phyloP scores from a whole-genome alignment of 2,113 vertebrate genomes.

The Nanger granti region DNA sequence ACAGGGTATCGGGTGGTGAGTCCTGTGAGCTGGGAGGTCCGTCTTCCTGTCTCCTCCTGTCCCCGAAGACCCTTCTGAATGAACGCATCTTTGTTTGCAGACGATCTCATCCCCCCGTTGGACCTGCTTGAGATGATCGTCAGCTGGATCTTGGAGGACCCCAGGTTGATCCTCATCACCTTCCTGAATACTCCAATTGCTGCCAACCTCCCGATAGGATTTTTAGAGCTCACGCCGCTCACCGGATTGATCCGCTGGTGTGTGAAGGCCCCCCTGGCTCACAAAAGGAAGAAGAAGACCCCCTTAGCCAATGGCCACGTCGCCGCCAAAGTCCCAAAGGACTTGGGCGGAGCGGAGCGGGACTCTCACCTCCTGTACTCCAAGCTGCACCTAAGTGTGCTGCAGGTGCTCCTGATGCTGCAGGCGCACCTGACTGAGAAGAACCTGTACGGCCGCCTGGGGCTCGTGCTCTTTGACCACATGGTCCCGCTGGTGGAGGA shows the following conservation, averaged over 20 bases:
- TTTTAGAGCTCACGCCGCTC: conserved; percentile 91
- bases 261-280: conserved; percentile 91
- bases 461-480: conserved; percentile 90
- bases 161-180: conserved; percentile 90
- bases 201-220: conserved; percentile 88
- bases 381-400: conserved; percentile 92
- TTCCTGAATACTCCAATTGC: conserved; percentile 93
- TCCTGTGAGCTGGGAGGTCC: background rate
- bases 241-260: conserved; percentile 93
- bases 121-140: conserved; percentile 94
- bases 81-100: conserved; percentile 66
- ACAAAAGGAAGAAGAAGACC: conserved; percentile 83
- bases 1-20: accelerated
- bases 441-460: conserved; percentile 92
- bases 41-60: accelerated
- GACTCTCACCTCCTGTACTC: conserved; percentile 86
- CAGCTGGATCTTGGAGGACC: conserved; percentile 94
- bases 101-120: conserved; percentile 91
- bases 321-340: conserved; percentile 70
- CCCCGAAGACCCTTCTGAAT: background rate
- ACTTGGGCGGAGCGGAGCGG: conserved; percentile 54
- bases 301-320: conserved; percentile 76
- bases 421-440: conserved; percentile 93
- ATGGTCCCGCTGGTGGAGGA: conserved; percentile 90
- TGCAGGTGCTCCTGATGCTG: conserved; percentile 91